Base-by-base conservation (phyloP, 2,113 vertebrate species). In the Dromas ardeola region DNA sequence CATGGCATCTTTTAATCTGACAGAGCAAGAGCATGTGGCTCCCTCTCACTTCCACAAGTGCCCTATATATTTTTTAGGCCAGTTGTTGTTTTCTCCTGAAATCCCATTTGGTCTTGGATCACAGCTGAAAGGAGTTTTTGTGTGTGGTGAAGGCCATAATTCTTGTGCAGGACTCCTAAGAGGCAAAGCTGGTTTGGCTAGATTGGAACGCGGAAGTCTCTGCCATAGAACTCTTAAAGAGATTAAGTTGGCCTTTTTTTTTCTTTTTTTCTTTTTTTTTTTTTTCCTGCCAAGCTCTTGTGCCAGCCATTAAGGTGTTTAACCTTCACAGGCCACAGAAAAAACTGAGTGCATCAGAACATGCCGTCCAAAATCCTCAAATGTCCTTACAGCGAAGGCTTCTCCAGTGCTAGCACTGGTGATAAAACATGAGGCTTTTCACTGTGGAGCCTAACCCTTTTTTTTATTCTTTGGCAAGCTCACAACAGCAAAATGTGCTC, bases 271-370 rank as follows among this genome's bases (percentile, higher is more conserved):
- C 5, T 16, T 34, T 56, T 13, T 21, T 21, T 4, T 12, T 7
- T 25, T 22, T 25, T 8, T 20, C 22, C 61, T 72, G 43, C 36
- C 85, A 65, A 92, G 59, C 56, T 94, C 67, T 84, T 62, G 47
- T 91, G 77, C 69, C 63, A 91, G 61, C 59, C 12, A 4, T 84
- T 58, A 59, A 85, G 53, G 78, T 86, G 70, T 93, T 66, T 9
- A 26, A 93, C 93, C 81, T 97, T 95, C 89, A 83, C 21, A 53
- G 52, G 62, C 76, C 72, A 66, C 66, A 81, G 25, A n/a, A 84
- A 72, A 93, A 87, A 77, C 17, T n/a, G 10, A 86, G 55, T 58
- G 30, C 42, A 79, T 84, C 52, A 71, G 86, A 96, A 95, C 53
- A 62, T 0, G 1, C 45, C 7, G 6, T 79, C 66, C 76, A 66